Percentiles rank a stretch among this genome's conserved stretches.
Conservation (phyloP, 2,888 invertebrate species). For the Lasioglossum villosulum region DNA sequence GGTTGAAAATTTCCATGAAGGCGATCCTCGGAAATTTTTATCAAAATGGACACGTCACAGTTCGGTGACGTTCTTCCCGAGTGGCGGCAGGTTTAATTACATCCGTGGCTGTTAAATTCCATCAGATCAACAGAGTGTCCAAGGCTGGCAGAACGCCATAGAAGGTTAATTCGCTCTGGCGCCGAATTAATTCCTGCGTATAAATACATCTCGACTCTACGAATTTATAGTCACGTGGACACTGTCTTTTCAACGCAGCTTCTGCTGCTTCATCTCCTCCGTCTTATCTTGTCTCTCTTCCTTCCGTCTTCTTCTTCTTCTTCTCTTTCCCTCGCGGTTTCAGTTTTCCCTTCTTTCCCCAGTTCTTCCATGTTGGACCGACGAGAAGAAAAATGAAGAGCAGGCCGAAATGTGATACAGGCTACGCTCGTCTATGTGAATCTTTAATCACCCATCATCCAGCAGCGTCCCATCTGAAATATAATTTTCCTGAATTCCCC, state of each 20-base stretch:
- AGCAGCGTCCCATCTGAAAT: constrained; percentile 55
- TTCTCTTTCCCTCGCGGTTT: neutral
- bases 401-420: neutral
- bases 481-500: constrained; percentile 6
- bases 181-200: constrained; percentile 79
- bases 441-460: constrained; percentile 69
- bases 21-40: neutral
- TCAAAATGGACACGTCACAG: neutral
- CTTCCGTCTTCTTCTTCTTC: neutral
- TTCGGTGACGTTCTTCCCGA: neutral
- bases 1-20: neutral
- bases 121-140: constrained; percentile 69
- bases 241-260: constrained; percentile 44
- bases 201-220: constrained; percentile 71
- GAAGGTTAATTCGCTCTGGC: constrained; percentile 76
- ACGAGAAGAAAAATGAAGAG: neutral
- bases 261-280: neutral
- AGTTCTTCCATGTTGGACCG: neutral
- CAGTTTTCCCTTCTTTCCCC: neutral
- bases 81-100: constrained; percentile 51
- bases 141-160: constrained; percentile 67
- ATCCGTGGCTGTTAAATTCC: constrained; percentile 72
- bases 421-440: constrained; percentile 68
- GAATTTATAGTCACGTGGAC: constrained; percentile 41
- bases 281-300: neutral